Conservation (phyloP, 2,113 vertebrate genomes). For the Corythoichthys haematopterus region DNA sequence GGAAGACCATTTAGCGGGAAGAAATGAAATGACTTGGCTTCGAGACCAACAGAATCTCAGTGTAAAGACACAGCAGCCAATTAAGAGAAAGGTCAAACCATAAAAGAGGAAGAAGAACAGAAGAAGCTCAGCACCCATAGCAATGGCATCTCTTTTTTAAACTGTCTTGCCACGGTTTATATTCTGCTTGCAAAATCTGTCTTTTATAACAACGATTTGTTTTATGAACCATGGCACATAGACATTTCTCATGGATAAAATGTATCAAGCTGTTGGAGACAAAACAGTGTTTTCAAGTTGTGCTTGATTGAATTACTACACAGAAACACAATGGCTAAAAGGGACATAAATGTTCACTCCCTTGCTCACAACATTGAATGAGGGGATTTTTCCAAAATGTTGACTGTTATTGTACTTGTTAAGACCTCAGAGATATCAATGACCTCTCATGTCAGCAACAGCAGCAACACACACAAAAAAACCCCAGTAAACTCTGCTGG, state of each 20-base stretch:
- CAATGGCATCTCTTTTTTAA: slow-evolving; percentile 38
- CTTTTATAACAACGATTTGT: slow-evolving; percentile 56
- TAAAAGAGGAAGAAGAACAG: slow-evolving; percentile 58
- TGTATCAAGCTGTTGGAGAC: slow-evolving; percentile 34
- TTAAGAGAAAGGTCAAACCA: slow-evolving; percentile 71
- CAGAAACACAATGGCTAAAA: neutral
- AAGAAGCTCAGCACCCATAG: slow-evolving; percentile 41
- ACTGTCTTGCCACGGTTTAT: slow-evolving; percentile 34
- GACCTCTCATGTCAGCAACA: neutral
- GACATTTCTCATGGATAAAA: slow-evolving; percentile 46
- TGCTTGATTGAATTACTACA: slow-evolving; percentile 15
- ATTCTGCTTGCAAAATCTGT: slow-evolving; percentile 41
- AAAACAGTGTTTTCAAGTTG: slow-evolving; percentile 27
- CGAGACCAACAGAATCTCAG: slow-evolving; percentile 65
- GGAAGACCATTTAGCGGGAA: slow-evolving; percentile 56
- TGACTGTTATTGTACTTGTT: neutral
- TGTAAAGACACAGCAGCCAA: slow-evolving; percentile 69
- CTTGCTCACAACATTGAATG: neutral
- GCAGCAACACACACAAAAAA: neutral
- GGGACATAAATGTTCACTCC: neutral
- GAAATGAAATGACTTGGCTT: slow-evolving; percentile 52
- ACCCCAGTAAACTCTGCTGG: slow-evolving; percentile 6
- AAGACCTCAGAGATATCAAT: neutral
- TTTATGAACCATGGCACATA: slow-evolving; percentile 51
- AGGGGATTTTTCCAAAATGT: neutral